Conservation (phyloP, 1,140 invertebrate genomes). For the Diorhabda sublineata region DNA sequence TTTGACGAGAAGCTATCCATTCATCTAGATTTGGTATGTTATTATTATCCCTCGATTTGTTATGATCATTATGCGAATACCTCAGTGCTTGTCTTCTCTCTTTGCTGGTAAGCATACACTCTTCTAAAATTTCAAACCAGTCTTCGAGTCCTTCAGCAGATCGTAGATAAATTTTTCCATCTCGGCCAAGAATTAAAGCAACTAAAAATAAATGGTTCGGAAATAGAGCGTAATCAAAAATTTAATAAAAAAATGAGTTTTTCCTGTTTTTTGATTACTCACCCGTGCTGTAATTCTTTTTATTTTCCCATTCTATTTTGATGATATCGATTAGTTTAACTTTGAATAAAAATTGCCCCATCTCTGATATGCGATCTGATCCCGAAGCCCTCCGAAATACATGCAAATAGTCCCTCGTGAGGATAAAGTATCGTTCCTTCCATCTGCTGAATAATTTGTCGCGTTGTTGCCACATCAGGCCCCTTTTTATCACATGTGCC, state of each 20-base stretch:
- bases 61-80: conserved; percentile 46
- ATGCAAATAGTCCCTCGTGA: conserved; percentile 65
- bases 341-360: conserved; percentile 69
- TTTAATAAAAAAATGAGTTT: background rate
- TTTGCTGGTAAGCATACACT: conserved; percentile 58
- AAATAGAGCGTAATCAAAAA: background rate
- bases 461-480: conserved; percentile 63
- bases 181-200: conserved; percentile 50
- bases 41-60: conserved; percentile 44
- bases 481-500: conserved; percentile 56
- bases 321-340: conserved; percentile 64
- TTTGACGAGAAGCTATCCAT: conserved; percentile 50
- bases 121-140: conserved; percentile 60
- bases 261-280: background rate
- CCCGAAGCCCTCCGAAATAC: conserved; percentile 64
- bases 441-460: conserved; percentile 64
- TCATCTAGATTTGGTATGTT: conserved; percentile 50
- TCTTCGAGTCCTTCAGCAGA: conserved; percentile 54
- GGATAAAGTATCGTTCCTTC: conserved; percentile 68
- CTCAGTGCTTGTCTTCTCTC: conserved; percentile 55
- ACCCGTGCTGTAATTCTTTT: conserved; percentile 54
- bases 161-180: conserved; percentile 57
- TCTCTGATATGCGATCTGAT: conserved; percentile 60
- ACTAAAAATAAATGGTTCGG: conserved; percentile 37
- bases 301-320: conserved; percentile 61